Evolutionary conservation across 2,113 vertebrate genomes (phyloP).

Genomic region (Poeciliopsis retropinna): DNA sequence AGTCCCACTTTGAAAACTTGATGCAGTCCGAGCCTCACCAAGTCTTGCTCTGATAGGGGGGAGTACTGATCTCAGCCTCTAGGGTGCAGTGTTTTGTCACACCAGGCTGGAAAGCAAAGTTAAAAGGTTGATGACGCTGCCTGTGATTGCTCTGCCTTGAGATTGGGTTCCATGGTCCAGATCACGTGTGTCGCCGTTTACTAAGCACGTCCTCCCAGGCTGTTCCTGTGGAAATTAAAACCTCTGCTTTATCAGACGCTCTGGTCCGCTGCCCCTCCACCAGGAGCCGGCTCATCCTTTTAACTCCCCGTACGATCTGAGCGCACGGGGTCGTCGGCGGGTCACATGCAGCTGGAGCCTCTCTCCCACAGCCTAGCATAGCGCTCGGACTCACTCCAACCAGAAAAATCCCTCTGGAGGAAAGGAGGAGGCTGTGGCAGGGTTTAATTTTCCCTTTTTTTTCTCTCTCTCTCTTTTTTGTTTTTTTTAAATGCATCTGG

Average conservation of each 20-base stretch:
- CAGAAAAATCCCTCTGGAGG: constrained; percentile 34
- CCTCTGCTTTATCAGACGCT: constrained; percentile 17
- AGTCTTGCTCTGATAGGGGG: too few relatives aligned
- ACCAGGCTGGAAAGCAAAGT: background rate
- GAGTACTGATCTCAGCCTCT: constrained; percentile 48
- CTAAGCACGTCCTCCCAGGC: constrained; percentile 14
- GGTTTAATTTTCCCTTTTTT: constrained; percentile 20
- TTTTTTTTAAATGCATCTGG: constrained; percentile 76
- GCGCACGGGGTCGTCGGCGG: constrained; percentile 64
- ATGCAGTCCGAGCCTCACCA: background rate
- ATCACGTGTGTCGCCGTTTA: constrained; percentile 21
- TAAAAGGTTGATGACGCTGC: constrained; percentile 21
- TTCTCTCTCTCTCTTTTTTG: background rate
- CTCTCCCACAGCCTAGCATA: constrained; percentile 62
- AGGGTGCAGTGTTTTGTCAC: constrained; percentile 66
- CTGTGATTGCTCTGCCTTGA: constrained; percentile 10
- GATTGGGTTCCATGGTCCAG: constrained; percentile 4
- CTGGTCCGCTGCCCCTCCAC: background rate
- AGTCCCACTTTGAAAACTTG: background rate
- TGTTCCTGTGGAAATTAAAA: constrained; percentile 13
- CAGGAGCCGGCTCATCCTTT: constrained; percentile 27
- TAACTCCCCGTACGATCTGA: constrained; percentile 46
- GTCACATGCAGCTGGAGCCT: constrained; percentile 65
- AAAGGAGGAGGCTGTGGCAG: constrained; percentile 48
- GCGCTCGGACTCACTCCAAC: constrained; percentile 47